Percentiles rank a stretch among this genome's conserved stretches.
Conservation (phyloP, 92 coral and sea anemone species). For the Zoanthus solanderi region DNA sequence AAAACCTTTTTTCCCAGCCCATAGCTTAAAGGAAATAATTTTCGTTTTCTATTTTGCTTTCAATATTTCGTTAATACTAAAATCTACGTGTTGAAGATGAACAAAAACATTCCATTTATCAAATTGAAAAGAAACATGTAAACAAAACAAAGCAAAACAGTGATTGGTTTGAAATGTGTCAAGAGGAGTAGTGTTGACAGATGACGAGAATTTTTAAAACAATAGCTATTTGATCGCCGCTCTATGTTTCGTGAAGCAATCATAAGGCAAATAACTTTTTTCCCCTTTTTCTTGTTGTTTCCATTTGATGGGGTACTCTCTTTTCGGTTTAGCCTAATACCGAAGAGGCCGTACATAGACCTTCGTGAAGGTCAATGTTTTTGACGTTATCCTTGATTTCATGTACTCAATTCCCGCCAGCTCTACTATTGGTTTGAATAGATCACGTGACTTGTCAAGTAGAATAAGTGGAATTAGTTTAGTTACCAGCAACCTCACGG, state of each 20-base stretch:
- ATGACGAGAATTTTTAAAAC: conserved; percentile 59
- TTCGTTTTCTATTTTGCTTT: not conserved
- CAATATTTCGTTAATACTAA: not conserved
- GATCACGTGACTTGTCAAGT: conserved; percentile 49
- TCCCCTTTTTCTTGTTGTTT: not conserved
- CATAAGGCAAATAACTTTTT: conserved; percentile 14
- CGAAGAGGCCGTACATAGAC: not conserved
- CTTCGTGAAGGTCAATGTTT: conserved; percentile 8
- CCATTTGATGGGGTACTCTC: not conserved
- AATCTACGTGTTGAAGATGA: conserved; percentile 19
- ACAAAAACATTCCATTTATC: conserved; percentile 32
- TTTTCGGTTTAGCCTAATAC: not conserved
- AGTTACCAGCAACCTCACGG: conserved; percentile 53
- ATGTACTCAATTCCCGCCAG: conserved; percentile 55
- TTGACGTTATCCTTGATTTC: not conserved
- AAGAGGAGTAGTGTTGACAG: conserved; percentile 79
- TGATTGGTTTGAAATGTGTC: conserved; percentile 88
- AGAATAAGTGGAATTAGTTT: conserved; percentile 51
- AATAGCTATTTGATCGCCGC: conserved; percentile 37
- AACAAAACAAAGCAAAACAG: conserved; percentile 59
- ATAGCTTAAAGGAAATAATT: too few relatives aligned
- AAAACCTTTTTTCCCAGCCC: not conserved
- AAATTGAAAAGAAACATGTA: conserved; percentile 65
- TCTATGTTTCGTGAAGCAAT: not conserved
- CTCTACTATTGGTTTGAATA: conserved; percentile 27